Evolutionary conservation across 2,113 vertebrate species (phyloP).

Genomic region (Ploceus nigricollis): DNA sequence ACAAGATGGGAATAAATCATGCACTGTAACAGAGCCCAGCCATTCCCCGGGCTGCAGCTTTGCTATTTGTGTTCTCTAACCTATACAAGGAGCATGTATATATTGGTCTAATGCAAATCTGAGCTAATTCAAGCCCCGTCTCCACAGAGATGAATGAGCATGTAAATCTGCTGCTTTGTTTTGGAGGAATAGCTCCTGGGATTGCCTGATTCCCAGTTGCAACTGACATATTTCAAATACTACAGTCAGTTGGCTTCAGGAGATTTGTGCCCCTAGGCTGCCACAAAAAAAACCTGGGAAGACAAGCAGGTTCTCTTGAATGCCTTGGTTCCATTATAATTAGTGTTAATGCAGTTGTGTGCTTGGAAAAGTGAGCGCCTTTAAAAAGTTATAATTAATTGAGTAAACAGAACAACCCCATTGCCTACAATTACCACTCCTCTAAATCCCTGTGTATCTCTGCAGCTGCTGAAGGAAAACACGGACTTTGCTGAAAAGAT

Average conservation of each 20-base stretch:
- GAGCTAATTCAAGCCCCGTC: slow-evolving; percentile 23
- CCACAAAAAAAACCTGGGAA: background rate
- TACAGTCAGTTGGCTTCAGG: background rate
- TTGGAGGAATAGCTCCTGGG: slow-evolving; percentile 38
- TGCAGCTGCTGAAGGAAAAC: background rate
- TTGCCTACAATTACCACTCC: background rate
- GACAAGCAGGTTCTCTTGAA: background rate
- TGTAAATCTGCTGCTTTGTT: slow-evolving; percentile 48
- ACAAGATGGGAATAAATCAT: background rate
- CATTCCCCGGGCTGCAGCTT: background rate
- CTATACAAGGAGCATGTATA: background rate
- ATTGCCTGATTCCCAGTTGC: slow-evolving; percentile 26
- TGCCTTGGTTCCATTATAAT: background rate
- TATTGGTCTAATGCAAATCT: slow-evolving; percentile 17
- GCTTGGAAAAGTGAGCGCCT: background rate
- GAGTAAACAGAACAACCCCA: background rate
- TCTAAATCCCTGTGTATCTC: background rate
- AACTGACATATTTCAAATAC: slow-evolving; percentile 26
- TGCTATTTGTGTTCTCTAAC: slow-evolving; percentile 20
- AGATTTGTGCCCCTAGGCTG: background rate
- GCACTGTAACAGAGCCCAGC: background rate
- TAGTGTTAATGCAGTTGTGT: background rate
- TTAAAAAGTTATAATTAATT: background rate
- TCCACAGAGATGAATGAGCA: slow-evolving; percentile 49
- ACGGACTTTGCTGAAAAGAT: background rate